phyloP scores from a whole-genome alignment of 2,888 invertebrate genomes.

The Cremastinae sp. region DNA sequence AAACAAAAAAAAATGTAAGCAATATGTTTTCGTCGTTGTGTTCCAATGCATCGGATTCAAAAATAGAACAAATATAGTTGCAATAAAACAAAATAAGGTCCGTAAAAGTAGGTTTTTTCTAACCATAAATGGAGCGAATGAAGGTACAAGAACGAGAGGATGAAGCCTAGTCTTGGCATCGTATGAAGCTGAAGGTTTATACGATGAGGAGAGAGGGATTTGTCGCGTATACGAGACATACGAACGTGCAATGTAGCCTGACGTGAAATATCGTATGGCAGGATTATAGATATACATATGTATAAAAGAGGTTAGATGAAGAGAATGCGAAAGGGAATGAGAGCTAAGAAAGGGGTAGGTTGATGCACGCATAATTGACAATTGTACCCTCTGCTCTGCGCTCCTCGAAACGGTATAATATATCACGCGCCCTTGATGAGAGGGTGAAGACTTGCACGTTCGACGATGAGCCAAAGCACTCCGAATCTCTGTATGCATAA shows the following conservation, averaged over 20 bases:
- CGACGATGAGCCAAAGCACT: slow-evolving; percentile 43
- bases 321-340: slow-evolving; percentile 34
- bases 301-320: slow-evolving; percentile 10
- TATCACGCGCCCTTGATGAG: slow-evolving; percentile 16
- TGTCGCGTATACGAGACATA: slow-evolving; percentile 38
- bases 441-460: slow-evolving; percentile 10
- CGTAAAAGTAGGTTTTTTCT: too few relatives aligned
- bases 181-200: slow-evolving; percentile 6
- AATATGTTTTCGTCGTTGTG: too few relatives aligned
- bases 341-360: slow-evolving; percentile 28
- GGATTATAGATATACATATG: slow-evolving; percentile 15
- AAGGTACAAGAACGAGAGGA: slow-evolving; percentile 4
- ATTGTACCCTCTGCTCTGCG: slow-evolving; percentile 39
- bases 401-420: slow-evolving; percentile 35
- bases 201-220: slow-evolving; percentile 39
- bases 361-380: slow-evolving; percentile 56
- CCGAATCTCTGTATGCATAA: slow-evolving; percentile 44
- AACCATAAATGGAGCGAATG: too few relatives aligned
- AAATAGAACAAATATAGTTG: too few relatives aligned
- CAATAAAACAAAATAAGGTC: too few relatives aligned
- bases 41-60: too few relatives aligned
- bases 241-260: slow-evolving; percentile 38
- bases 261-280: slow-evolving; percentile 35
- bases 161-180: slow-evolving; percentile 36
- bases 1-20: too few relatives aligned